Evolutionary conservation across 2,888 invertebrate species (phyloP).

Genomic region (Ornithoptera priamus): DNA sequence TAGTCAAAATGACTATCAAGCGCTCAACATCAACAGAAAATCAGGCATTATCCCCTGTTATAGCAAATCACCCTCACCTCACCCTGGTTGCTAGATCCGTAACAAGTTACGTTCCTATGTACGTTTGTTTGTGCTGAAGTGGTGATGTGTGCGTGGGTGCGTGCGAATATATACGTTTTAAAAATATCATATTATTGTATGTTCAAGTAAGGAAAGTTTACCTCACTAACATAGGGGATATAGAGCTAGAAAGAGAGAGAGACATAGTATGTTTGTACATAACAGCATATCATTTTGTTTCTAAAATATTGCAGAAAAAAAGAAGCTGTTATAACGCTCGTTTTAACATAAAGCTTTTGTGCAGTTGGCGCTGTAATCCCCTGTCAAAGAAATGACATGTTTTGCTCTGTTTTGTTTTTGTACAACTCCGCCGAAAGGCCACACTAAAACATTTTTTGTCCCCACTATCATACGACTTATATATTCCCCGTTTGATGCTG

Average conservation of each 20-base stretch:
- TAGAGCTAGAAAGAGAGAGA: not conserved
- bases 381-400: conserved; percentile 28
- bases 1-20: no score
- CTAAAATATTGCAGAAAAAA: conserved; percentile 9
- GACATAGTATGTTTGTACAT: not conserved
- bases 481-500: not conserved
- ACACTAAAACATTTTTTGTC: conserved; percentile 24
- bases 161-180: no score
- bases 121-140: no score
- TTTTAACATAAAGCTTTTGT: conserved; percentile 26
- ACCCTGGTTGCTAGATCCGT: no score
- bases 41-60: no score
- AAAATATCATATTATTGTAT: no score
- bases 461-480: conserved; percentile 12
- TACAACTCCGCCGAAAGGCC: conserved; percentile 10
- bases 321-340: conserved; percentile 16
- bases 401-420: conserved; percentile 28
- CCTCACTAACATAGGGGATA: no score
- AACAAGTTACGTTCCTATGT: no score
- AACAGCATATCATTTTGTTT: not conserved
- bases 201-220: no score
- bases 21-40: no score
- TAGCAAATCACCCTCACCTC: no score
- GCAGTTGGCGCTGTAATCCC: conserved; percentile 24
- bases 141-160: no score